These are phyloP conservation scores for Arnoldichthys spilopterus DNA, from an alignment of 2,797 vertebrate species.

Conservation along the genomic window DNA sequence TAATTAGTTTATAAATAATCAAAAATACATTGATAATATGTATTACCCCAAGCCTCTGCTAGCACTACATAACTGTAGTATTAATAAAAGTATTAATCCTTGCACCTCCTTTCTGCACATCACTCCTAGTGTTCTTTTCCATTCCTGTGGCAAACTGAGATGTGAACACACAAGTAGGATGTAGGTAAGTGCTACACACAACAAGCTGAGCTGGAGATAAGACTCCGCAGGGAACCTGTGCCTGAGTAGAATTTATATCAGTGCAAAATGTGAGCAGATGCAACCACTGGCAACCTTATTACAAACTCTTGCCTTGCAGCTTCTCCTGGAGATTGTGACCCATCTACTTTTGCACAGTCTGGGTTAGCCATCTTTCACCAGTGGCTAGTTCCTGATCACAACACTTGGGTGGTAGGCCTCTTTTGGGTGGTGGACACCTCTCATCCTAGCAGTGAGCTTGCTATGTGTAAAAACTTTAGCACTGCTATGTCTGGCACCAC, in stretches of 20 bases:
- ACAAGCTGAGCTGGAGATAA: background rate
- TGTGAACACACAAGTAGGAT: background rate
- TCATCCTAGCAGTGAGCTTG: too few species aligned
- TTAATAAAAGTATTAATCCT: background rate
- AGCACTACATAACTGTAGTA: too few species aligned
- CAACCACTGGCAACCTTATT: background rate
- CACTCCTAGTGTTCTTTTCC: background rate
- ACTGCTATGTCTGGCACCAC: too few species aligned
- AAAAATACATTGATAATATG: background rate
- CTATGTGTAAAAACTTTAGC: too few species aligned
- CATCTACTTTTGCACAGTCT: background rate
- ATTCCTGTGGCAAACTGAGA: too few species aligned
- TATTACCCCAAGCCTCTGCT: too few species aligned
- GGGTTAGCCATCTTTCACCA: background rate
- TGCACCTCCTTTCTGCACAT: background rate
- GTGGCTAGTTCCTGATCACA: background rate
- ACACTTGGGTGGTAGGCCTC: too few species aligned
- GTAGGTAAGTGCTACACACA: background rate
- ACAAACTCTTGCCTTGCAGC: background rate
- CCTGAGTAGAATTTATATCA: slow-evolving; percentile 5
- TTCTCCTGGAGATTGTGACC: background rate
- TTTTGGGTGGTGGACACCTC: background rate
- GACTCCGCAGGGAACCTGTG: background rate
- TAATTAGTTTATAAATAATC: background rate
- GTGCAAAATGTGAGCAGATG: background rate